Percentiles rank a stretch among this genome's conserved stretches.
phyloP scores from a whole-genome alignment of 2,113 vertebrate species.

The Maylandia zebra region DNA sequence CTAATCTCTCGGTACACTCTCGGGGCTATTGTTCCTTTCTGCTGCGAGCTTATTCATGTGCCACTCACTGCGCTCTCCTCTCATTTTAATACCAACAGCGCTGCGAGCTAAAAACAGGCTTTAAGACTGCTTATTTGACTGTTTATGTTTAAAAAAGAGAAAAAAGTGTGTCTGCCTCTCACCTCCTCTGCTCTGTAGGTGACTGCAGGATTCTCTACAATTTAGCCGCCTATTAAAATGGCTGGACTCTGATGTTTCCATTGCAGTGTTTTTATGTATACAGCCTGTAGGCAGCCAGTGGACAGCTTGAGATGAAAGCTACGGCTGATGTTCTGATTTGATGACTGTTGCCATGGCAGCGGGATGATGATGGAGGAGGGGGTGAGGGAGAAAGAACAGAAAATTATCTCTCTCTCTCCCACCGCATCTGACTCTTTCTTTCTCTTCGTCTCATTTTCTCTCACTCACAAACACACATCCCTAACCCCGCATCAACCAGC shows the following conservation, averaged over 20 bases:
- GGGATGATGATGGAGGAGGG: slow-evolving; percentile 41
- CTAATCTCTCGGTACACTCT: slow-evolving; percentile 63
- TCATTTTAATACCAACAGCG: slow-evolving; percentile 57
- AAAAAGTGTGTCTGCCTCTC: not conserved
- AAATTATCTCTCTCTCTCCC: not conserved
- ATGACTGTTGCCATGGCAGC: slow-evolving; percentile 70
- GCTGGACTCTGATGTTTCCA: slow-evolving; percentile 32
- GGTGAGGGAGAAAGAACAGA: slow-evolving; percentile 2
- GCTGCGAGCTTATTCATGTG: slow-evolving; percentile 64
- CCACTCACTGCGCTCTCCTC: slow-evolving; percentile 54
- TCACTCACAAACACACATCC: not conserved
- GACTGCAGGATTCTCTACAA: not conserved
- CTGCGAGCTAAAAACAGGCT: slow-evolving; percentile 46
- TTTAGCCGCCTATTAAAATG: slow-evolving; percentile 33
- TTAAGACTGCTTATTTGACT: slow-evolving; percentile 33
- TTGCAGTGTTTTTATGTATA: slow-evolving; percentile 50
- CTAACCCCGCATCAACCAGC: slow-evolving; percentile 7
- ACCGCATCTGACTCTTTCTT: not conserved
- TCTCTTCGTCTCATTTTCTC: not conserved
- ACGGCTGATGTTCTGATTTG: slow-evolving; percentile 62
- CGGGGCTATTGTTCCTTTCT: slow-evolving; percentile 58
- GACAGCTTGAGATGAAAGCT: slow-evolving; percentile 53
- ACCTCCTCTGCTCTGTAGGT: slow-evolving; percentile 11
- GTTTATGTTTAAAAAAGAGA: slow-evolving; percentile 12
- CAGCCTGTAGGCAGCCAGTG: slow-evolving; percentile 39